Evolutionary conservation across 2,888 invertebrate genomes (phyloP).

Genomic region (Eupithecia dodoneata): DNA sequence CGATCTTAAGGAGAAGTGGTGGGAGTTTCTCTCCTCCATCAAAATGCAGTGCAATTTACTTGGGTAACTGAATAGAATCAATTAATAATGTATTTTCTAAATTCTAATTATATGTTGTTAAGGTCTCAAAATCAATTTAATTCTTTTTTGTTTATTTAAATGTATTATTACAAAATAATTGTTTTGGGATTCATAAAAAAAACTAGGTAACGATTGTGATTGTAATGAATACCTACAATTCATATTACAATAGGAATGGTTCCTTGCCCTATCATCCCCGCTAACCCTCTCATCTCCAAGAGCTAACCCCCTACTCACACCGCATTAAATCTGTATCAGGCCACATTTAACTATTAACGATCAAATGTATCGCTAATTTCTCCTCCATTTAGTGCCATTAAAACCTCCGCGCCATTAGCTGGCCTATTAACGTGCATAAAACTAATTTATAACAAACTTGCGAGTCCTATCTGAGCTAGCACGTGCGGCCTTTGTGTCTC

Average conservation of each 20-base stretch:
- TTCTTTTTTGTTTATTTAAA: background rate
- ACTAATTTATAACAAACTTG: slow-evolving; percentile 47
- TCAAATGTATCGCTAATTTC: slow-evolving; percentile 26
- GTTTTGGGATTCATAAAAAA: background rate
- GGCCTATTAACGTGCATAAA: slow-evolving; percentile 40
- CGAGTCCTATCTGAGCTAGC: slow-evolving; percentile 37
- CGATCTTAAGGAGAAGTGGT: background rate
- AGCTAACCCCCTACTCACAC: background rate
- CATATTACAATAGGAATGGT: background rate
- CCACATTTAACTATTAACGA: slow-evolving; percentile 10
- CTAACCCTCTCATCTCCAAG: background rate
- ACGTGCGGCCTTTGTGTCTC: slow-evolving; percentile 37
- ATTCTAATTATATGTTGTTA: background rate
- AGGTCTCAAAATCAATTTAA: background rate
- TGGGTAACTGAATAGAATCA: background rate
- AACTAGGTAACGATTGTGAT: background rate
- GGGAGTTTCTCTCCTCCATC: background rate
- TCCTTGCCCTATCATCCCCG: background rate
- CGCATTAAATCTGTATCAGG: slow-evolving; percentile 1
- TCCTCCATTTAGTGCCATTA: slow-evolving; percentile 33
- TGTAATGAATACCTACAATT: background rate
- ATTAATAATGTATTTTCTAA: background rate
- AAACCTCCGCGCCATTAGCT: slow-evolving; percentile 32
- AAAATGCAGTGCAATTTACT: background rate
- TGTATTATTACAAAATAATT: too few species aligned